phyloP scores from a whole-genome alignment of 2,888 invertebrate species.

The Leptura quadrifasciata region DNA sequence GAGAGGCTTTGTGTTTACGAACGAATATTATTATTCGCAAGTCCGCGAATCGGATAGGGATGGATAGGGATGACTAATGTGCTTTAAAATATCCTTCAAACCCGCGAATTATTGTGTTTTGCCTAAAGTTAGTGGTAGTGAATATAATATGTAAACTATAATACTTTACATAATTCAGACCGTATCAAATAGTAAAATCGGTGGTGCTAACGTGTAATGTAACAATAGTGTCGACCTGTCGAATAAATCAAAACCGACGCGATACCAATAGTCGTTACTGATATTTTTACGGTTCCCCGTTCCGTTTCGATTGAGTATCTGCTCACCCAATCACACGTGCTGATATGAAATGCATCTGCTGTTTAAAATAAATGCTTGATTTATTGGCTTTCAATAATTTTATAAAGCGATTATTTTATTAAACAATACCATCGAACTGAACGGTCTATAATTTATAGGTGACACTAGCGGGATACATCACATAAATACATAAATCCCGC shows the following conservation, averaged over 20 bases:
- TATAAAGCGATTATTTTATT: slow-evolving; percentile 71
- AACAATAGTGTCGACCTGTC: slow-evolving; percentile 68
- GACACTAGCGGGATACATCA: slow-evolving; percentile 54
- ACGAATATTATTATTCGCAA: slow-evolving; percentile 67
- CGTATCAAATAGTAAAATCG: slow-evolving; percentile 52
- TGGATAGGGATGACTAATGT: slow-evolving; percentile 65
- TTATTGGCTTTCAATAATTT: slow-evolving; percentile 70
- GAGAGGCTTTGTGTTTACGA: slow-evolving; percentile 69
- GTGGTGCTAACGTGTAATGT: slow-evolving; percentile 64
- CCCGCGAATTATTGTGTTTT: slow-evolving; percentile 60
- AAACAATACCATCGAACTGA: slow-evolving; percentile 66
- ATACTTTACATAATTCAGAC: slow-evolving; percentile 56
- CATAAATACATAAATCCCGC: slow-evolving; percentile 54
- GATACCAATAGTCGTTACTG: slow-evolving; percentile 68
- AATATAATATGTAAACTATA: slow-evolving; percentile 54
- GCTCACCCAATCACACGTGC: slow-evolving; percentile 71
- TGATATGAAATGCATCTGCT: slow-evolving; percentile 72
- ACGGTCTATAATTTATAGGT: slow-evolving; percentile 62
- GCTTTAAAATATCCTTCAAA: slow-evolving; percentile 65
- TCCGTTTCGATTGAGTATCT: slow-evolving; percentile 70
- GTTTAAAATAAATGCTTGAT: slow-evolving; percentile 71
- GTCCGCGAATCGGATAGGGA: slow-evolving; percentile 64
- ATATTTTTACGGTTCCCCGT: slow-evolving; percentile 70
- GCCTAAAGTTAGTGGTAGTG: slow-evolving; percentile 53
- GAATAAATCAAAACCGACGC: slow-evolving; percentile 71